Evolutionary conservation across 2,888 invertebrate species (phyloP).

Genomic region (Parochlus steinenii): DNA sequence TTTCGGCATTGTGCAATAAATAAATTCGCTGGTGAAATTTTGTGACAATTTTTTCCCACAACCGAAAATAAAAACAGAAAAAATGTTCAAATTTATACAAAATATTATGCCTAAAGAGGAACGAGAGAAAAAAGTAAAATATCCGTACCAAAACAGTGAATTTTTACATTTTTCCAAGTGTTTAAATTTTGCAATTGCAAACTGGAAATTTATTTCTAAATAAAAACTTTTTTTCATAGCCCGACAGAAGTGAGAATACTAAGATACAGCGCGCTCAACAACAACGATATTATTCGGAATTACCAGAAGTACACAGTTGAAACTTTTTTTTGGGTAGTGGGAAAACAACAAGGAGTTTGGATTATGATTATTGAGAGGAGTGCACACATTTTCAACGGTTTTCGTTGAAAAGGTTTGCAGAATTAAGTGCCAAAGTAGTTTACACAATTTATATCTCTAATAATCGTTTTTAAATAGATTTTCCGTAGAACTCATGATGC

Average conservation of each 20-base stretch:
- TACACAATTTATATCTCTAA: too few relatives aligned
- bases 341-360: too few relatives aligned
- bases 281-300: conserved; percentile 10
- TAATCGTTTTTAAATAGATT: too few relatives aligned
- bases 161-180: too few relatives aligned
- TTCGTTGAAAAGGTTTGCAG: too few relatives aligned
- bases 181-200: neutral
- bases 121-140: conserved; percentile 4
- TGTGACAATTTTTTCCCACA: neutral
- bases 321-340: too few relatives aligned
- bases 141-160: neutral
- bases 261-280: conserved; percentile 4
- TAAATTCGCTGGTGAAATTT: conserved; percentile 2
- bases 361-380: too few relatives aligned
- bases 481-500: too few relatives aligned
- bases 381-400: too few relatives aligned
- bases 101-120: conserved; percentile 8
- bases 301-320: conserved; percentile 11
- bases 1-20: too few relatives aligned
- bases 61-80: neutral
- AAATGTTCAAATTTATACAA: conserved; percentile 12
- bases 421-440: too few relatives aligned
- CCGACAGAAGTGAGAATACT: conserved; percentile 3
- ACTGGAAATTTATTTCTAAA: neutral
- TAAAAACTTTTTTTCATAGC: conserved; percentile 1